These are phyloP conservation scores for Podotricha telesiphe DNA, from an alignment of 2,888 invertebrate species.

Conservation along the genomic window DNA sequence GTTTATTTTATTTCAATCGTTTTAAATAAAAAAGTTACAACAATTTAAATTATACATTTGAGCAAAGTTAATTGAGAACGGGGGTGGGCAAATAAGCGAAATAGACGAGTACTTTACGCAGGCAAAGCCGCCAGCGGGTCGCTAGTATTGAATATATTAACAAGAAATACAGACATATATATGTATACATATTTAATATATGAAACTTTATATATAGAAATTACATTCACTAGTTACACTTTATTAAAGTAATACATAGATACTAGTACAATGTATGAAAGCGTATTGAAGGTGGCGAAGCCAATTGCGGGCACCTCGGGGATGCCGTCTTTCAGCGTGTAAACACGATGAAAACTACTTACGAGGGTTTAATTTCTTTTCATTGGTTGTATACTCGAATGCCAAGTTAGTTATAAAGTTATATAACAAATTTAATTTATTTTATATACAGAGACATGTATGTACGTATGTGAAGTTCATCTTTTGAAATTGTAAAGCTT, in stretches of 20 bases:
- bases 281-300: conserved; percentile 42
- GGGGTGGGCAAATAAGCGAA: too few relatives aligned
- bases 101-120: too few relatives aligned
- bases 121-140: too few relatives aligned
- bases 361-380: conserved; percentile 42
- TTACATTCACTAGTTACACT: conserved; percentile 41
- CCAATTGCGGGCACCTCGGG: conserved; percentile 49
- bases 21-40: too few relatives aligned
- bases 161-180: not conserved
- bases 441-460: not conserved
- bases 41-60: too few relatives aligned
- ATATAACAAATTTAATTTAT: not conserved
- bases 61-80: too few relatives aligned
- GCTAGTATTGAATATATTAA: too few relatives aligned
- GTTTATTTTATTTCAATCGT: too few relatives aligned
- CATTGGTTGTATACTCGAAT: conserved; percentile 17
- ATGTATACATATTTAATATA: not conserved
- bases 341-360: conserved; percentile 45
- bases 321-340: conserved; percentile 44
- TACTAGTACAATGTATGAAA: conserved; percentile 40
- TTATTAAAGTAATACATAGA: conserved; percentile 30
- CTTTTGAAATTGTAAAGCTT: too few relatives aligned
- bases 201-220: not conserved
- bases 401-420: conserved; percentile 15
- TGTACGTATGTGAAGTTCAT: not conserved